A percentile compares a stretch with the other conserved stretches of the same genome.
Evolutionary conservation across 1,140 invertebrate species (phyloP).

Genomic region (Brachionus plicatilis): DNA sequence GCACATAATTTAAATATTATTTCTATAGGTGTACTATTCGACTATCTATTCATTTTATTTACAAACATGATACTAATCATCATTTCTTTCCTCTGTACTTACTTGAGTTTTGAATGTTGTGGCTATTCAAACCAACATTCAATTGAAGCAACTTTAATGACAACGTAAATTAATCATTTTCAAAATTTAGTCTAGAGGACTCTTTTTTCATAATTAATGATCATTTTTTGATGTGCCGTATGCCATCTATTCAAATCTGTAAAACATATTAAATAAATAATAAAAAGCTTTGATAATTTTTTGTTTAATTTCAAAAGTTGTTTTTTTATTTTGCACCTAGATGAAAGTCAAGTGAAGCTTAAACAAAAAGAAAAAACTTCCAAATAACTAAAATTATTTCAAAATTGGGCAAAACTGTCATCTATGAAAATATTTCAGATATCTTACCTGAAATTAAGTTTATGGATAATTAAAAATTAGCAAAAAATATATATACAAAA

Average conservation of each 20-base stretch:
- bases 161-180: background rate
- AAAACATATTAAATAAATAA: no score
- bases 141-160: background rate
- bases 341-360: background rate
- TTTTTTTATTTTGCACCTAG: no score
- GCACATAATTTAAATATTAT: conserved; percentile 7
- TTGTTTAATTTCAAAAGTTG: no score
- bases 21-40: background rate
- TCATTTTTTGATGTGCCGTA: background rate
- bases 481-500: background rate
- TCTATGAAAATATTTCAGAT: background rate
- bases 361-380: background rate
- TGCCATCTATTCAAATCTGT: background rate
- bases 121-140: background rate
- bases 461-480: background rate
- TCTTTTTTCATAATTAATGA: background rate
- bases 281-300: no score
- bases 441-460: background rate
- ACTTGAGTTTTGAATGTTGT: background rate
- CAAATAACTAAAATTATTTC: background rate
- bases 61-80: background rate
- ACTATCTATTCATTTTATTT: background rate
- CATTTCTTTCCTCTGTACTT: background rate
- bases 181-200: background rate
- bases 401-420: background rate